Evolutionary conservation across 2,888 invertebrate genomes (phyloP).

Genomic region (Mantis religiosa): DNA sequence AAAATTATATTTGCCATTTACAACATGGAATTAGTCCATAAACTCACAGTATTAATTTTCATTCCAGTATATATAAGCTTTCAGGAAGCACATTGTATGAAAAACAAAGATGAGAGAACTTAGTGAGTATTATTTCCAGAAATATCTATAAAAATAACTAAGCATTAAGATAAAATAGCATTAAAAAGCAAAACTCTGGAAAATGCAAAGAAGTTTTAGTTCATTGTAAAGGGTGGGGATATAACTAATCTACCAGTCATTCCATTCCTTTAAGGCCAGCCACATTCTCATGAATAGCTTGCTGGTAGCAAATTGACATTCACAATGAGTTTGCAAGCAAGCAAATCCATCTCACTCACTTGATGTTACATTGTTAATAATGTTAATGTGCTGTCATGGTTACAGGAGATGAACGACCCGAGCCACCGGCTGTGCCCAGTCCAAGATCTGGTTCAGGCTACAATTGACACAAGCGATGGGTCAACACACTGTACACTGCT

Average conservation of each 20-base stretch:
- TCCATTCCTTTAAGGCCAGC: neutral
- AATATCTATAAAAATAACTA: too few relatives aligned
- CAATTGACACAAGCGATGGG: conserved; percentile 5
- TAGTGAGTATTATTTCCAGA: too few relatives aligned
- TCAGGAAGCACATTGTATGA: too few relatives aligned
- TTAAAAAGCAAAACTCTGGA: neutral
- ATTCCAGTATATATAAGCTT: too few relatives aligned
- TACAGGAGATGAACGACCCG: conserved; percentile 15
- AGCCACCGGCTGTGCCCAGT: neutral
- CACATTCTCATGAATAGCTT: conserved; percentile 3
- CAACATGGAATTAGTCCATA: too few relatives aligned
- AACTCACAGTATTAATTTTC: too few relatives aligned
- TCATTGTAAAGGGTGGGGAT: neutral
- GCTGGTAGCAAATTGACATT: neutral
- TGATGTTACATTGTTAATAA: conserved; percentile 13
- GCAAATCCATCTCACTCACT: neutral
- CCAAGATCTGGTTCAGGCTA: conserved; percentile 20
- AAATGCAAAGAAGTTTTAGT: neutral
- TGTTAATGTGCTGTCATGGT: conserved; percentile 17
- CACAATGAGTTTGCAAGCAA: neutral
- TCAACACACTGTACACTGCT: too few relatives aligned
- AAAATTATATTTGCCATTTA: too few relatives aligned
- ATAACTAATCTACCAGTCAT: neutral
- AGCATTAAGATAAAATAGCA: neutral
- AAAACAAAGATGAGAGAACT: too few relatives aligned